phyloP scores from a whole-genome alignment of 1,140 invertebrate genomes.

The Sycophila sp. region DNA sequence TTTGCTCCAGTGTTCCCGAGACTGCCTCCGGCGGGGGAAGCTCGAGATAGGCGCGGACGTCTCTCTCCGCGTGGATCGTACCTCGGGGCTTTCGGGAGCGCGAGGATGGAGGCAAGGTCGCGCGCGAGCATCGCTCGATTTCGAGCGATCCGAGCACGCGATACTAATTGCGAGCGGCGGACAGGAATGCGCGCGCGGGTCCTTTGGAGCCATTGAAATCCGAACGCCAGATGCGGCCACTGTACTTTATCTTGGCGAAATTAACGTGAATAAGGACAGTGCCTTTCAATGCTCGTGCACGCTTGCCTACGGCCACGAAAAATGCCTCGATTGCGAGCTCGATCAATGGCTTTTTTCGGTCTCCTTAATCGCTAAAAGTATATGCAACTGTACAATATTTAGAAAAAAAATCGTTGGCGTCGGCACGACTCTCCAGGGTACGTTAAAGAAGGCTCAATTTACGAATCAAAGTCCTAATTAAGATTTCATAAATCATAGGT shows the following conservation, averaged over 20 bases:
- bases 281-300: background rate
- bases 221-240: too few species aligned
- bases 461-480: background rate
- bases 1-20: too few species aligned
- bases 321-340: background rate
- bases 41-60: background rate
- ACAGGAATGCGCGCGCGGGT: too few species aligned
- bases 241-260: background rate
- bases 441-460: too few species aligned
- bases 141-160: background rate
- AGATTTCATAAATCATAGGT: background rate
- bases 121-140: background rate
- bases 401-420: too few species aligned
- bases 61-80: background rate
- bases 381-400: too few species aligned
- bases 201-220: too few species aligned
- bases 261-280: background rate
- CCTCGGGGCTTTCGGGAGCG: too few species aligned
- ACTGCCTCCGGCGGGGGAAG: background rate
- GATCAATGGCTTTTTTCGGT: too few species aligned
- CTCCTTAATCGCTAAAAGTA: too few species aligned
- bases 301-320: background rate
- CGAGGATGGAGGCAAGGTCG: background rate
- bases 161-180: too few species aligned
- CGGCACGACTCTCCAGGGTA: too few species aligned